These are phyloP conservation scores for Rhea pennata DNA, from an alignment of 2,113 vertebrate genomes.

Conservation along the genomic window DNA sequence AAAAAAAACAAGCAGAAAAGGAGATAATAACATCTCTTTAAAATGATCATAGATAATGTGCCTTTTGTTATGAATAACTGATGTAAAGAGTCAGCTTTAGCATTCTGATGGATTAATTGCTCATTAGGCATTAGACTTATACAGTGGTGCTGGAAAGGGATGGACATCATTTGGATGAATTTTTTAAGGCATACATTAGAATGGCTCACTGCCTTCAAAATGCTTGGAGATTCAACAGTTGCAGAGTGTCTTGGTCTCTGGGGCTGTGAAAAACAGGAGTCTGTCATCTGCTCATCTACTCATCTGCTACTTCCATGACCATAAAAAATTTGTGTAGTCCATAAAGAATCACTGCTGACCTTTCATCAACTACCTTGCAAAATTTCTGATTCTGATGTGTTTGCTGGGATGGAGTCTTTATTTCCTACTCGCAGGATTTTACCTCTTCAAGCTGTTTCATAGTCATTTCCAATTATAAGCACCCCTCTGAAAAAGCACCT, in stretches of 20 bases:
- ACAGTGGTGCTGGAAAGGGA: background rate
- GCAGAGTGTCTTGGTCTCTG: background rate
- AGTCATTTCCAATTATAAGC: background rate
- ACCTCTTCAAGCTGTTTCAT: background rate
- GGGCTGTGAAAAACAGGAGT: background rate
- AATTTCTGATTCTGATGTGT: background rate
- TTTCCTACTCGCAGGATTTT: background rate
- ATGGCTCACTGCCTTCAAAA: background rate
- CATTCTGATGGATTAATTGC: background rate
- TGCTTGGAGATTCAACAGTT: background rate
- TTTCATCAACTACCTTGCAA: background rate
- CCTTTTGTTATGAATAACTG: background rate
- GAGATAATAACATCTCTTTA: background rate
- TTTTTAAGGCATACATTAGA: background rate
- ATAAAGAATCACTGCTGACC: background rate
- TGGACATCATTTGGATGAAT: background rate
- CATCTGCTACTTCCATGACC: background rate
- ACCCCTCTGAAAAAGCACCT: rapidly evolving
- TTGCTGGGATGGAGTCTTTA: background rate
- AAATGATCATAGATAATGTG: background rate
- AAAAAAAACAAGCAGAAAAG: background rate
- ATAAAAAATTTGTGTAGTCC: background rate
- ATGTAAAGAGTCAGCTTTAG: background rate
- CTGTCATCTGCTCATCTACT: background rate
- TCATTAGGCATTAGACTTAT: background rate